Base-by-base conservation (phyloP, 2,113 vertebrate species). In the Heterochromis multidens region DNA sequence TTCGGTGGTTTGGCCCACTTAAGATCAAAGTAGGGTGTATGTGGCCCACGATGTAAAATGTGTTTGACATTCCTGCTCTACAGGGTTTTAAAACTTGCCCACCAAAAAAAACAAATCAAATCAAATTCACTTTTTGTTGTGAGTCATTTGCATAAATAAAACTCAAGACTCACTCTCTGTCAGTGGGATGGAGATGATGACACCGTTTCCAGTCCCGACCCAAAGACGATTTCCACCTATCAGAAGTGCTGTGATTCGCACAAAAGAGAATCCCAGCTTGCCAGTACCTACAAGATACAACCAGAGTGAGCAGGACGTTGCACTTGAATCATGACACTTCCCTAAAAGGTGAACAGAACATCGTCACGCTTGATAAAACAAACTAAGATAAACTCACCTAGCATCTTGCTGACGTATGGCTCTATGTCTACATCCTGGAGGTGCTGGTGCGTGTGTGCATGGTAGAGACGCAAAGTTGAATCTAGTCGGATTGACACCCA, bases 351-450 rank as follows among this genome's bases (percentile, higher is more conserved):
- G 4, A 16, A 49, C 4, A 14, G 43, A 46, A 5, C 43, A 49
- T 5, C 3, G 46, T 19, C 27, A 29, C 10, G 7, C 25, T 33
- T 74, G 46, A 33, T 1, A 74, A 54, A 54, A 54, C 1, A 74
- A 72, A 25, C 14, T 12, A 57, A 77, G 0, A 25, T 25, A 25
- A 29, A 76, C 96, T 96, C 90, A 99, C 99, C 99, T 57, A 99
- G 94, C 98, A 99, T 99, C 95, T 99, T 99, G 96, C 98, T 99
- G 97, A 99, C 99, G 0, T 99, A 99, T 6, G 99, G 99, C 90
- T 99, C 99, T 0, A 99, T 99, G 93, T 99, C 99, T 9, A 99
- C 98, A 1, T 99, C 99, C 88, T 99, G 98, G 56, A 99, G 97
- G 82, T 99, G 99, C 86, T 99, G 99, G 86, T 99, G 98, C 33